Conservation (phyloP, 2,113 vertebrate genomes). For the Stegastes partitus region DNA sequence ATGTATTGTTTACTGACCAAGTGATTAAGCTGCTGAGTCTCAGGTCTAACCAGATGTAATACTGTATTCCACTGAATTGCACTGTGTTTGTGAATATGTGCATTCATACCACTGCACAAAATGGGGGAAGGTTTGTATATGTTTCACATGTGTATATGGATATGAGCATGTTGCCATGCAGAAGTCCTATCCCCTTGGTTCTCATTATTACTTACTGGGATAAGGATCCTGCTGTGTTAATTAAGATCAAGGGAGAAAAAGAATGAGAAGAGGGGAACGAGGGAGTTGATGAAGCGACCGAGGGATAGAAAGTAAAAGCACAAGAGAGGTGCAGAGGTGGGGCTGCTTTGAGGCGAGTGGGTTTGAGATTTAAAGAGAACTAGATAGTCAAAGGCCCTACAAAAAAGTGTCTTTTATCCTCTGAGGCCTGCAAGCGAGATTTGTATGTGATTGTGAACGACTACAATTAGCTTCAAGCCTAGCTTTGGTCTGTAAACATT, state of each 20-base stretch:
- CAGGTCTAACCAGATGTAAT: not conserved
- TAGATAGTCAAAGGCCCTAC: constrained; percentile 21
- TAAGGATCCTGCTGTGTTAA: constrained; percentile 46
- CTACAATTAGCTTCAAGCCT: constrained; percentile 21
- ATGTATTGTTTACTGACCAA: too few species aligned
- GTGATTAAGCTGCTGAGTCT: not conserved
- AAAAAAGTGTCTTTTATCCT: constrained; percentile 39
- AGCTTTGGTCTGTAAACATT: constrained; percentile 24
- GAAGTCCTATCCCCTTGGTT: constrained; percentile 15
- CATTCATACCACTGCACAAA: not conserved
- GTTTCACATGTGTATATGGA: not conserved
- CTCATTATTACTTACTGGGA: constrained; percentile 46
- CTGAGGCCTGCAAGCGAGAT: constrained; percentile 1
- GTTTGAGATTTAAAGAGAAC: constrained; percentile 16
- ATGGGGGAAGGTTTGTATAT: not conserved
- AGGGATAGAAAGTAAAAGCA: constrained; percentile 14
- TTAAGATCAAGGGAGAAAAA: constrained; percentile 48
- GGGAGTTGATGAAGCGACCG: constrained; percentile 14
- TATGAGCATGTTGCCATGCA: constrained; percentile 11
- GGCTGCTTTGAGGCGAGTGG: not conserved
- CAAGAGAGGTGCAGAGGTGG: constrained; percentile 23
- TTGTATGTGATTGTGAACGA: constrained; percentile 47
- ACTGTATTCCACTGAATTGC: not conserved
- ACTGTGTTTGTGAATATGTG: not conserved
- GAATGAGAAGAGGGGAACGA: constrained; percentile 1